Evolutionary conservation across 2,113 vertebrate genomes (phyloP).

Genomic region (Amphiprion ocellaris): DNA sequence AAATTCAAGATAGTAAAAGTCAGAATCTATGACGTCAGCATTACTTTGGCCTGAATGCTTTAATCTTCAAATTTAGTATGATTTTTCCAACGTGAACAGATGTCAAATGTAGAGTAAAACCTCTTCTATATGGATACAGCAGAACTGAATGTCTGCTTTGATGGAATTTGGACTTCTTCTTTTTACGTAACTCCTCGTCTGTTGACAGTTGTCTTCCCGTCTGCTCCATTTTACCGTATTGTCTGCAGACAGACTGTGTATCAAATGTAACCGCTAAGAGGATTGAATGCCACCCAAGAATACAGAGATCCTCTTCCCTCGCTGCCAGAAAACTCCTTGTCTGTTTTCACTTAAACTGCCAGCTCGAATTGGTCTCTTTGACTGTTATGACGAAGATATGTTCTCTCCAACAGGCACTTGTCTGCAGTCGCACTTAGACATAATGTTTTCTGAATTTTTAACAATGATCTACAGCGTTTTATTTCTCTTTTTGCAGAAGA

Average conservation of each 20-base stretch:
- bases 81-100: too few species aligned
- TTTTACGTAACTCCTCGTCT: neutral
- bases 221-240: slow-evolving; percentile 15
- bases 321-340: slow-evolving; percentile 28
- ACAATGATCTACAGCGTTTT: too few species aligned
- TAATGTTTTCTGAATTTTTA: too few species aligned
- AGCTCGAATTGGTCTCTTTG: neutral
- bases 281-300: slow-evolving; percentile 54
- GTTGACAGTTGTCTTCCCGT: neutral
- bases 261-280: slow-evolving; percentile 28
- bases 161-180: too few species aligned
- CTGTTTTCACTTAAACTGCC: slow-evolving; percentile 49
- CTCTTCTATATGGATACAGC: too few species aligned
- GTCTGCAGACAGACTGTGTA: slow-evolving; percentile 21
- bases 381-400: neutral
- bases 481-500: too few species aligned
- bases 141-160: neutral
- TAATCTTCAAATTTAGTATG: too few species aligned
- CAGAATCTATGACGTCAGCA: too few species aligned
- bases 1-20: too few species aligned
- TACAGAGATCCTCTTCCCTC: neutral
- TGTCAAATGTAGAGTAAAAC: too few species aligned
- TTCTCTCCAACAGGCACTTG: neutral
- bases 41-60: too few species aligned
- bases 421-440: neutral